These are phyloP conservation scores for Lanistes nyassanus DNA, from an alignment of 1,140 invertebrate species.

Conservation along the genomic window DNA sequence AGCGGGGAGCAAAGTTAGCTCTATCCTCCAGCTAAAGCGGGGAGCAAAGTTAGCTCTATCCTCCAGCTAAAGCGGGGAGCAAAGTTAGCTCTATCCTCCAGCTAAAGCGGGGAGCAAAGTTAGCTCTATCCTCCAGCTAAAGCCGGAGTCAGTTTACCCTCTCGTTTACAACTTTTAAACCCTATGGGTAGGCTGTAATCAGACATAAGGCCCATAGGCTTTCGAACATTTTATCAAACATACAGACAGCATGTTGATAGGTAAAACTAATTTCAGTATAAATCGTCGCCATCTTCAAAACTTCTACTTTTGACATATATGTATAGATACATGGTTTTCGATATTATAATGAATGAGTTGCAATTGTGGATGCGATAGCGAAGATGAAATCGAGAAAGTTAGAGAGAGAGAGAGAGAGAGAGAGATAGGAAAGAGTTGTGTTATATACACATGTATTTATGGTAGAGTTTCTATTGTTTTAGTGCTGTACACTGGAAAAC, in stretches of 20 bases:
- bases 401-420: slow-evolving; percentile 1
- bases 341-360: not conserved
- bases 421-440: not conserved
- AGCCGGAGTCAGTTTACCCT: not conserved
- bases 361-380: not conserved
- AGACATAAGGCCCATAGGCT: not conserved
- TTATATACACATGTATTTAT: not conserved
- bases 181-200: not conserved
- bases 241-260: not conserved
- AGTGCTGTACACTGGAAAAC: not conserved
- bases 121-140: not conserved
- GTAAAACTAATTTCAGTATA: not conserved
- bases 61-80: no score
- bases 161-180: not conserved
- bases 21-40: no score
- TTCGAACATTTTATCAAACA: not conserved
- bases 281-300: not conserved
- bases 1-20: not conserved
- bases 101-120: no score
- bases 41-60: no score
- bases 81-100: no score
- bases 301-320: not conserved
- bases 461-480: not conserved
- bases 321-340: not conserved
- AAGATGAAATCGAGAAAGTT: not conserved